Base-by-base conservation (phyloP, 2,888 invertebrate species). In the Amphipyra berbera region DNA sequence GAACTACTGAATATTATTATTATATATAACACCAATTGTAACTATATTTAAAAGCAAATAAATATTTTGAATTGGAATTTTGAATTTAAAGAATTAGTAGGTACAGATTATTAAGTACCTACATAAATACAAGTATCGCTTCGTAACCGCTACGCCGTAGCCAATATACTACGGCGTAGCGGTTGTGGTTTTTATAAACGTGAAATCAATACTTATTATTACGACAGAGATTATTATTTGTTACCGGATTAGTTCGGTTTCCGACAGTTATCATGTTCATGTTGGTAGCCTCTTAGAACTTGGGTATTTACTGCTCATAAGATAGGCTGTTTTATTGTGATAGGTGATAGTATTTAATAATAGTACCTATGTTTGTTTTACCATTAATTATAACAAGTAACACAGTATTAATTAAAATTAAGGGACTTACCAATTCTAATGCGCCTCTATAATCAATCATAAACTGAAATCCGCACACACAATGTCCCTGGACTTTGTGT, bases 391-490 rank as follows among this genome's bases (percentile, higher is more conserved):
- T 38, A 12, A 2, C 13, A 27, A 33, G 33, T 14, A 40, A 12
- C 37, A 38, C 10, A 33, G 15, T 21, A 46, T 47, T 53, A 14
- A 40, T 46, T 45, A 41, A 30, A 47, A 52, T 60, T 7, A 50
- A 49, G 15, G 5, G 2, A 48, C 50, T 57, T 15, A 56, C 50
- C 14, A 8, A 65, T 68, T 30, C 40, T 37, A 59, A 44, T 58
- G 47, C 49, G 46, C 38, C 45, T 33, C 45, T 47, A 65, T 61
- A 65, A 73, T 65, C 44, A 69, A 76, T 68, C 56, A 77, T 60
- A 59, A 62, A 58, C 56, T 64, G 61, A 71, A 76, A 69, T 64
- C 63, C 59, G 46, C 55, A 55, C 52, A 47, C 54, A 67, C 53
- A 70, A 64, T 61, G 48, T 48, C 13, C 44, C 44, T 45, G 30